Conservation (phyloP, 1,140 invertebrate genomes). For the Monomorium pharaonis region DNA sequence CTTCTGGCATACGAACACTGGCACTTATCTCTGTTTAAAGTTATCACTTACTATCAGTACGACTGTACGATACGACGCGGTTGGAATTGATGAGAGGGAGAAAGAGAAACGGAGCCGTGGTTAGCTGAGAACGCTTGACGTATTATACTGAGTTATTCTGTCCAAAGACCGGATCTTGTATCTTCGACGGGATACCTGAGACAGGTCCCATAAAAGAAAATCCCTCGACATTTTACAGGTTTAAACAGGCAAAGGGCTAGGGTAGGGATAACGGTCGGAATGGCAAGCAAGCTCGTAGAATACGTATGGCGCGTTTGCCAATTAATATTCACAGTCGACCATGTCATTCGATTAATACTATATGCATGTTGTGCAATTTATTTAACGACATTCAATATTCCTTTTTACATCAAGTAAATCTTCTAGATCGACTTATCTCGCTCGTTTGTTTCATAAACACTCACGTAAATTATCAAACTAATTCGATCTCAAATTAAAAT, state of each 20-base stretch:
- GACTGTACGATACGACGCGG: not conserved
- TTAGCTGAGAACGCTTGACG: not conserved
- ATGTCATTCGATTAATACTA: not conserved
- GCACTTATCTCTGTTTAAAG: conserved; percentile 47
- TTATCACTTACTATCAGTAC: conserved; percentile 45
- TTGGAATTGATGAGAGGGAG: not conserved
- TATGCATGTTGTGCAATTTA: not conserved
- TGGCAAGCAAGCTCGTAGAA: not conserved
- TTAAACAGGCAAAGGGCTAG: not conserved
- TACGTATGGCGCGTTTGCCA: not conserved
- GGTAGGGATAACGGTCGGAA: not conserved
- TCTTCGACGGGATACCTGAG: conserved; percentile 17
- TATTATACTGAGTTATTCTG: conserved; percentile 12
- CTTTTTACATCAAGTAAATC: not conserved
- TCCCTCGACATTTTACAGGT: not conserved
- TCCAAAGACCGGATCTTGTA: not conserved
- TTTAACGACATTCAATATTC: not conserved
- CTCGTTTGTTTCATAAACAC: not conserved
- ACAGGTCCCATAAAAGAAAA: not conserved
- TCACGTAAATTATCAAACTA: not conserved
- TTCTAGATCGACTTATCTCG: not conserved
- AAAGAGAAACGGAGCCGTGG: not conserved
- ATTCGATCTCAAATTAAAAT: not conserved
- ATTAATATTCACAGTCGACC: not conserved
- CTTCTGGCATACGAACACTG: not conserved